Conservation (phyloP, 1,140 invertebrate species). For the Acromyrmex charruanus region DNA sequence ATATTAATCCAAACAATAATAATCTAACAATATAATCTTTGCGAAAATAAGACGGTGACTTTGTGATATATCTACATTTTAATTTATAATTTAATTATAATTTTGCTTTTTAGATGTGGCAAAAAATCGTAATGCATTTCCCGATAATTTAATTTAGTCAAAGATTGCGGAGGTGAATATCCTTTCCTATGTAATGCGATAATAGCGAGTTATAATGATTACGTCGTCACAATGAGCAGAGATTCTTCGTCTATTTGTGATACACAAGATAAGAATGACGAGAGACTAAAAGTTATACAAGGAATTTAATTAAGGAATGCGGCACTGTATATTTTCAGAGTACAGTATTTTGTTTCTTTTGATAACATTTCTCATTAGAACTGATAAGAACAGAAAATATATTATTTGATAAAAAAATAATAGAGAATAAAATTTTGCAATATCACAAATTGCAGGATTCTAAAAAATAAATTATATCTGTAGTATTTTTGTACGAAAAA, state of each 20-base stretch:
- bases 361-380: background rate
- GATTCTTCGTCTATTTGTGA: background rate
- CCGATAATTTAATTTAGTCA: slow-evolving; percentile 51
- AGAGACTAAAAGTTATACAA: slow-evolving; percentile 3
- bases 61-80: background rate
- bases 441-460: background rate
- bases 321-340: background rate
- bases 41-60: background rate
- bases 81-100: slow-evolving; percentile 4
- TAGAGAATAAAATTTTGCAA: background rate
- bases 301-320: background rate
- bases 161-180: slow-evolving; percentile 43
- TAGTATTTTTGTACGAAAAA: background rate
- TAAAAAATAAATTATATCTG: background rate
- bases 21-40: background rate
- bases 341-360: background rate
- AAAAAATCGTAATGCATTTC: slow-evolving; percentile 37
- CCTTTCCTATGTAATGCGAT: slow-evolving; percentile 4
- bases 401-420: background rate
- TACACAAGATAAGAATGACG: background rate
- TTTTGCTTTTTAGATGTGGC: background rate
- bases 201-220: background rate
- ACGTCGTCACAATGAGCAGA: background rate
- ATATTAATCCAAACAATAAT: background rate
- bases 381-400: background rate